Percentiles rank a stretch among this genome's conserved stretches.
Evolutionary conservation across 2,797 vertebrate species (phyloP).

Genomic region (Syngnathus rostellatus): DNA sequence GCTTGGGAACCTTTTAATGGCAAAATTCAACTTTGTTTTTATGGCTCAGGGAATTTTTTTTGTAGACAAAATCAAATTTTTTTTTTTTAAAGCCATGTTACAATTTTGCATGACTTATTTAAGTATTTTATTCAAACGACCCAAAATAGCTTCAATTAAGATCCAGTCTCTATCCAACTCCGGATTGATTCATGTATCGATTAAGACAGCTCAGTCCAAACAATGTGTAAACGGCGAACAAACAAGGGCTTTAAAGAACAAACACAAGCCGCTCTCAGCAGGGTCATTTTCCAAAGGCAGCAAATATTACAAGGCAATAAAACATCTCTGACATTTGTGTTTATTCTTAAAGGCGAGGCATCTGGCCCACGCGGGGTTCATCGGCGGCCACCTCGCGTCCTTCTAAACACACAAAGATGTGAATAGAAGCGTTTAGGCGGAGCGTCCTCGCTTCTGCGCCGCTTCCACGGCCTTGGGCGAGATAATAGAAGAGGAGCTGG

Average conservation of each 20-base stretch:
- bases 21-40: not conserved
- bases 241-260: not conserved
- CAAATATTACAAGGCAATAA: slow-evolving; percentile 24
- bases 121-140: not conserved
- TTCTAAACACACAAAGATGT: slow-evolving; percentile 54
- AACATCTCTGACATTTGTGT: slow-evolving; percentile 27
- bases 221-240: not conserved
- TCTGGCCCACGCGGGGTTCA: slow-evolving; percentile 26
- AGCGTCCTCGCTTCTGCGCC: slow-evolving; percentile 29
- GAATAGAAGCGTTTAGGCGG: slow-evolving; percentile 56
- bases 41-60: not conserved
- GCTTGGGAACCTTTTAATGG: not conserved
- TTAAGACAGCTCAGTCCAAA: not conserved
- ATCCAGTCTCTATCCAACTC: not conserved
- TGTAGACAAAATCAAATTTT: not conserved
- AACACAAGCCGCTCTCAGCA: not conserved
- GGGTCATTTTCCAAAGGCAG: not conserved
- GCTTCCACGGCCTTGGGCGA: slow-evolving; percentile 40
- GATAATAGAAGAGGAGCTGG: slow-evolving; percentile 39
- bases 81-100: too few relatives aligned
- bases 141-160: not conserved
- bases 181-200: not conserved
- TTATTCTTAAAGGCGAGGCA: slow-evolving; percentile 25
- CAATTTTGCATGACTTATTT: not conserved
- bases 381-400: slow-evolving; percentile 51